Conservation (phyloP, 37 sponge, comb jelly and placozoan species). For the Theonella swinhoei region DNA sequence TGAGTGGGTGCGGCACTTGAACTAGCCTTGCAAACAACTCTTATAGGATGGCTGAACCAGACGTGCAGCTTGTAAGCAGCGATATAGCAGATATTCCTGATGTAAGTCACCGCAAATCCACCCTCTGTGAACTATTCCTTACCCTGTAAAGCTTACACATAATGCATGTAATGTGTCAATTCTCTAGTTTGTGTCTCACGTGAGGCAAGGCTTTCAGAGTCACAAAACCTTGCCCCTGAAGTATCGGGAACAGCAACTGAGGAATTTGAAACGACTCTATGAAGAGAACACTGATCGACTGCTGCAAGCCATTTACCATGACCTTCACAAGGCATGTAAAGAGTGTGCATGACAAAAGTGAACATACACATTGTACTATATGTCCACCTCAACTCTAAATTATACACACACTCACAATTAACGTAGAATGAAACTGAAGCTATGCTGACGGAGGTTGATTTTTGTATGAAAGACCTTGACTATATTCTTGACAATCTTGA, state of each 20-base stretch:
- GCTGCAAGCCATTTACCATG: constrained; percentile 34
- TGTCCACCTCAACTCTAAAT: background rate
- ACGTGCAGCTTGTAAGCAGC: background rate
- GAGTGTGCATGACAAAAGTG: background rate
- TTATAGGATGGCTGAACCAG: too few relatives aligned
- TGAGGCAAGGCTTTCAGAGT: constrained; percentile 7
- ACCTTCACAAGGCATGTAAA: constrained; percentile 66
- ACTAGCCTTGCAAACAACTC: too few relatives aligned
- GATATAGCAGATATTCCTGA: background rate
- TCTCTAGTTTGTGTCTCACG: constrained; percentile 26
- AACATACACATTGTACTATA: background rate
- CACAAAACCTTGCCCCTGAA: background rate
- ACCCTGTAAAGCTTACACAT: too few relatives aligned
- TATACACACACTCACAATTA: background rate
- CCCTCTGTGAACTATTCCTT: too few relatives aligned
- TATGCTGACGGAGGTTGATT: constrained; percentile 33
- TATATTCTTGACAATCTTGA: constrained; percentile 40
- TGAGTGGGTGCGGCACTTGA: too few relatives aligned
- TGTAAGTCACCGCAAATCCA: too few relatives aligned
- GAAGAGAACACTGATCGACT: constrained; percentile 47
- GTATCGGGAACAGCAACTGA: constrained; percentile 57
- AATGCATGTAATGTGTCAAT: too few relatives aligned
- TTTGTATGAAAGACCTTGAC: constrained; percentile 36
- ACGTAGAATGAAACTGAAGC: constrained; percentile 46
- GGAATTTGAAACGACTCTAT: constrained; percentile 34